Conservation (phyloP, 2,797 vertebrate species). For the Hirundo rustica region DNA sequence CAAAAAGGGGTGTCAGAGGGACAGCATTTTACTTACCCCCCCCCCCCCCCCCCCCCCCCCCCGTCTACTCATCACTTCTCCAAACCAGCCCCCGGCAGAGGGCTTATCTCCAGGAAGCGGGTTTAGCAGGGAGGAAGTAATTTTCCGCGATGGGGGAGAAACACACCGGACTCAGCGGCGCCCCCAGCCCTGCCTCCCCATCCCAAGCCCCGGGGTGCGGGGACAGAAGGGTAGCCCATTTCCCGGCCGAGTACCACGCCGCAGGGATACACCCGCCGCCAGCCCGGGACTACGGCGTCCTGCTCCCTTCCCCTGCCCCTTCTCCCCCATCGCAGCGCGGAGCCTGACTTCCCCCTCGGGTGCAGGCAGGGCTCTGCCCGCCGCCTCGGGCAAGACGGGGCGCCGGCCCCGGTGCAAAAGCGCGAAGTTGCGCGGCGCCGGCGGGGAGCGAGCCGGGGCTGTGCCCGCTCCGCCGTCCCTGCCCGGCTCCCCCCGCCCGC, state of each 20-base stretch:
- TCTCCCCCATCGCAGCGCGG: neutral
- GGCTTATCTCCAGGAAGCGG: slow-evolving; percentile 23
- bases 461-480: neutral
- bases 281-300: too few relatives aligned
- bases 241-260: too few relatives aligned
- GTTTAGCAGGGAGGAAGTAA: neutral
- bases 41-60: neutral
- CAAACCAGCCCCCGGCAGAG: neutral
- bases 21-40: neutral
- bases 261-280: neutral
- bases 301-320: neutral
- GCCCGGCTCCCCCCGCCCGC: neutral
- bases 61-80: neutral
- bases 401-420: neutral
- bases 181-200: neutral
- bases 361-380: neutral
- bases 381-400: neutral
- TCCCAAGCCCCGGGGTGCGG: neutral
- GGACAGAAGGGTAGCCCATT: neutral
- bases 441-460: neutral
- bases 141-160: slow-evolving; percentile 6
- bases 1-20: neutral
- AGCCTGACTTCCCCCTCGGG: neutral
- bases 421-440: neutral
- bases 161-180: neutral